Conservation (phyloP, 2,113 vertebrate species). For the Dicerorhinus sumatrensis region DNA sequence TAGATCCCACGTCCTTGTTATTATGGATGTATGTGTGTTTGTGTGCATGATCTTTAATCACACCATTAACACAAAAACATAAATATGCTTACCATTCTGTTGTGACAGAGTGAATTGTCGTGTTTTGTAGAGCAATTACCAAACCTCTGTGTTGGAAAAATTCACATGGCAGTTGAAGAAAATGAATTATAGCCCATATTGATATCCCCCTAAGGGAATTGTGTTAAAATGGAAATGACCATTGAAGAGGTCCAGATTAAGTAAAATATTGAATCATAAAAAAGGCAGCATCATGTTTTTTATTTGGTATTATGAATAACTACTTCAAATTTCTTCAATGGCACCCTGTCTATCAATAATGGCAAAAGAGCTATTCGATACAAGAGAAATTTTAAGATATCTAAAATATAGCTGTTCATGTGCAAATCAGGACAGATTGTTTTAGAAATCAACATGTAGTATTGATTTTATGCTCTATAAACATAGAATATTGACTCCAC, state of each 20-base stretch:
- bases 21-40: not conserved
- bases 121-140: slow-evolving; percentile 21
- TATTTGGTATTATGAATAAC: slow-evolving; percentile 43
- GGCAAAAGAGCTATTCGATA: not conserved
- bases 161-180: not conserved
- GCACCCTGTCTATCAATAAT: not conserved
- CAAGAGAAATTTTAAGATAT: not conserved
- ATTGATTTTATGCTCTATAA: slow-evolving; percentile 10
- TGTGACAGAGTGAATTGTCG: not conserved
- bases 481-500: not conserved
- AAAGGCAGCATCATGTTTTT: not conserved
- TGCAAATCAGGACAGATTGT: not conserved
- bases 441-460: slow-evolving; percentile 44
- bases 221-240: slow-evolving; percentile 9
- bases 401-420: not conserved
- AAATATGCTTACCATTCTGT: not conserved
- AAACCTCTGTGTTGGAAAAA: not conserved
- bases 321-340: slow-evolving; percentile 22
- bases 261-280: not conserved
- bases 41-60: not conserved
- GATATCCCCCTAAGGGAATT: not conserved
- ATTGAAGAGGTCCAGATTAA: not conserved
- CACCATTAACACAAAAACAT: not conserved
- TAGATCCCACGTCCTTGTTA: not conserved
- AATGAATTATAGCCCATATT: slow-evolving; percentile 13